Evolutionary conservation across 1,140 invertebrate species (phyloP).

Genomic region (Heliothis subflexa): DNA sequence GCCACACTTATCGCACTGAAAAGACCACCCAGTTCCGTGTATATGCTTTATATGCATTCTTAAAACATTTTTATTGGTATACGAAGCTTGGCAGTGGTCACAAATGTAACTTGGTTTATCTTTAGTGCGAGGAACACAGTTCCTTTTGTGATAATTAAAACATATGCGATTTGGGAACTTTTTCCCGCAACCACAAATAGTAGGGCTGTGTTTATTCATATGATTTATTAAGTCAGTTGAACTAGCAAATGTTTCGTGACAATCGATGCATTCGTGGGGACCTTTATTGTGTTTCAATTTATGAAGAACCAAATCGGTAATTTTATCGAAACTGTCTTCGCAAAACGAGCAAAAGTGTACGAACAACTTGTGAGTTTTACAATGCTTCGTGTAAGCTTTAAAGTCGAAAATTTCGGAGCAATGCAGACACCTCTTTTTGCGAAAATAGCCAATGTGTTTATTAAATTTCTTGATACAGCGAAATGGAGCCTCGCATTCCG

Average conservation of each 20-base stretch:
- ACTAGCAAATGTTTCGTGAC: slow-evolving; percentile 47
- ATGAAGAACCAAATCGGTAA: slow-evolving; percentile 38
- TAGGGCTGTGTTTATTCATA: slow-evolving; percentile 45
- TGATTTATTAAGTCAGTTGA: slow-evolving; percentile 42
- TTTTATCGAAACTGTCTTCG: slow-evolving; percentile 44
- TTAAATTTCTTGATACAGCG: slow-evolving; percentile 47
- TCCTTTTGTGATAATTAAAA: slow-evolving; percentile 49
- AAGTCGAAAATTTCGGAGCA: slow-evolving; percentile 53
- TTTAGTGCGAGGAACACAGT: slow-evolving; percentile 28
- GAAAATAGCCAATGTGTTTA: slow-evolving; percentile 51
- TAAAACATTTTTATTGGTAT: slow-evolving; percentile 49
- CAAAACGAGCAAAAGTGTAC: slow-evolving; percentile 51
- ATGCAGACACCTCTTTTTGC: slow-evolving; percentile 48
- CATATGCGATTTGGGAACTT: slow-evolving; percentile 54
- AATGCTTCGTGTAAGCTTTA: slow-evolving; percentile 42
- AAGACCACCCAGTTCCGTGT: slow-evolving; percentile 44
- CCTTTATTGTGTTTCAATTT: slow-evolving; percentile 41
- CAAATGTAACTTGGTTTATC: slow-evolving; percentile 51
- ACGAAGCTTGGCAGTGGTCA: slow-evolving; percentile 58
- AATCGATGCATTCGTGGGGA: slow-evolving; percentile 50
- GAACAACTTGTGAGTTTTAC: slow-evolving; percentile 39
- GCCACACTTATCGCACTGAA: slow-evolving; percentile 60
- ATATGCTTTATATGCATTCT: slow-evolving; percentile 53
- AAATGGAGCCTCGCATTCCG: slow-evolving; percentile 51
- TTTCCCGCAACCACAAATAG: slow-evolving; percentile 52